phyloP scores from a whole-genome alignment of 2,888 invertebrate species.

The Orchestes rusci region DNA sequence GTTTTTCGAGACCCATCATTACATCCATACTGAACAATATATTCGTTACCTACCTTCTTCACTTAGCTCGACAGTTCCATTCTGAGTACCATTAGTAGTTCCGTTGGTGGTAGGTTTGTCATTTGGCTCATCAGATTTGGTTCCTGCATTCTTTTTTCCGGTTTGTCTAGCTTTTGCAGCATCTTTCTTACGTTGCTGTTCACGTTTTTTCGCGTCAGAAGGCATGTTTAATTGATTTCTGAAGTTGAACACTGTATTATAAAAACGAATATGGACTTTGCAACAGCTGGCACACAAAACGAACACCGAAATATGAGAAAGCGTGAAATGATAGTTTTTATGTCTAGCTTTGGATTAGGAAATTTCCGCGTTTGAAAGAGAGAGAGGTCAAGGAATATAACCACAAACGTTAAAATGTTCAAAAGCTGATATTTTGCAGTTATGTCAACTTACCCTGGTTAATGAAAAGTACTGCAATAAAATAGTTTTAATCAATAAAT shows the following conservation, averaged over 20 bases:
- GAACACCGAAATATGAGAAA: too few relatives aligned
- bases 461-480: too few relatives aligned
- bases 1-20: too few relatives aligned
- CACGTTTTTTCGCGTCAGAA: slow-evolving; percentile 97
- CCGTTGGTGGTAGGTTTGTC: slow-evolving; percentile 25
- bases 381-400: slow-evolving; percentile 11
- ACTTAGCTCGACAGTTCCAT: slow-evolving; percentile 54
- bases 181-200: slow-evolving; percentile 96
- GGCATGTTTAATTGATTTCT: slow-evolving; percentile 84
- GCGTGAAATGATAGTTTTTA: slow-evolving; percentile 17
- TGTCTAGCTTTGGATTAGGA: slow-evolving; percentile 15
- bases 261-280: too few relatives aligned
- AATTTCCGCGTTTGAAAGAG: slow-evolving; percentile 9
- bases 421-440: slow-evolving; percentile 2
- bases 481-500: too few relatives aligned
- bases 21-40: too few relatives aligned
- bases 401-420: too few relatives aligned
- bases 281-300: too few relatives aligned
- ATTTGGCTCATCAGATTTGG: slow-evolving; percentile 41
- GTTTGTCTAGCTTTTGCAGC: slow-evolving; percentile 68
- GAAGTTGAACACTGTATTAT: neutral
- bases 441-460: slow-evolving; percentile 4
- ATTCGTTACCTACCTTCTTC: slow-evolving; percentile 57
- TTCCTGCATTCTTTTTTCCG: slow-evolving; percentile 41
- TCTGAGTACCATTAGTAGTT: slow-evolving; percentile 36